Evolutionary conservation across 2,888 invertebrate genomes (phyloP).

Genomic region (Cataglyphis albicans): DNA sequence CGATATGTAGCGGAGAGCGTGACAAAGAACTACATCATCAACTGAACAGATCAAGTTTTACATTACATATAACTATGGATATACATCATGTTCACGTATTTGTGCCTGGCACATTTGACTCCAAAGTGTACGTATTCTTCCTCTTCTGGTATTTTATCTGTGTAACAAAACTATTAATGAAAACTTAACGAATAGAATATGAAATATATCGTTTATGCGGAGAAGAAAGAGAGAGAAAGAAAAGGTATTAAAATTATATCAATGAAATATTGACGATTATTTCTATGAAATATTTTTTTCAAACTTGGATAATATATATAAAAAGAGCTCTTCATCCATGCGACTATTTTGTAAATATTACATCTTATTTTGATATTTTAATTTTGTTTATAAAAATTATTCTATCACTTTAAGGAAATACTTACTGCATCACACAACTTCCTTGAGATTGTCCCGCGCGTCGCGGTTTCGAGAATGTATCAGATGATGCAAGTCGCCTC

Average conservation of each 20-base stretch:
- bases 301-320: neutral
- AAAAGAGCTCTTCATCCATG: neutral
- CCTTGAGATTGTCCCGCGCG: conserved; percentile 83
- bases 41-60: conserved; percentile 62
- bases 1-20: conserved; percentile 41
- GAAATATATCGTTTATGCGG: neutral
- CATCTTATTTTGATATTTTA: neutral
- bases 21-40: conserved; percentile 51
- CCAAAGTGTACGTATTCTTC: conserved; percentile 45
- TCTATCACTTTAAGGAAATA: conserved; percentile 13
- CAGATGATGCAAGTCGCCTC: conserved; percentile 80
- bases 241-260: neutral
- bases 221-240: neutral
- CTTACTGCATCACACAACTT: conserved; percentile 81
- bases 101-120: conserved; percentile 49
- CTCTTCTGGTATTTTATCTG: conserved; percentile 40
- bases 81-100: conserved; percentile 63
- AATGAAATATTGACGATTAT: neutral
- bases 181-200: conserved; percentile 6
- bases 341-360: neutral
- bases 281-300: conserved; percentile 8
- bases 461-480: conserved; percentile 84
- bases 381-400: neutral
- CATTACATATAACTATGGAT: conserved; percentile 65
- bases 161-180: conserved; percentile 21